A percentile compares a stretch with the other conserved stretches of the same genome.
phyloP scores from a whole-genome alignment of 2,888 invertebrate species.

The Thumatha senex region DNA sequence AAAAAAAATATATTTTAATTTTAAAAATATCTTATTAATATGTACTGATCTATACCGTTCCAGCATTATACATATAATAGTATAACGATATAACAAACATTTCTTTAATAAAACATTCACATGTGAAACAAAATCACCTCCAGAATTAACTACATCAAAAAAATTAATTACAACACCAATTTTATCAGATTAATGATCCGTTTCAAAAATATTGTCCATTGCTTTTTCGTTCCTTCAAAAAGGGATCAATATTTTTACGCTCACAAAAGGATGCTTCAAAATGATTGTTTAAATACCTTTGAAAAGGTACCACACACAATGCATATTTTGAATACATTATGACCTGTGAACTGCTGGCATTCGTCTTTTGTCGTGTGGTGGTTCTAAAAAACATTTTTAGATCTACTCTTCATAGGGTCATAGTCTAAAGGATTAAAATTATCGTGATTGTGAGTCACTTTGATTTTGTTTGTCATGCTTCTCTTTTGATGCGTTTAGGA shows the following conservation, averaged over 20 bases:
- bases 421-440: constrained; percentile 58
- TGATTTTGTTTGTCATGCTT: constrained; percentile 45
- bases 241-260: constrained; percentile 52
- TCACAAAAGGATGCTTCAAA: constrained; percentile 57
- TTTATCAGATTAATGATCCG: constrained; percentile 75
- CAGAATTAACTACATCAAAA: constrained; percentile 17
- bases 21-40: too few relatives aligned
- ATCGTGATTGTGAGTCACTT: constrained; percentile 57
- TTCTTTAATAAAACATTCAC: constrained; percentile 17
- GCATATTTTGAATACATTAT: constrained; percentile 79
- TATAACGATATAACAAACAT: too few relatives aligned
- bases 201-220: constrained; percentile 65
- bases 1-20: too few relatives aligned
- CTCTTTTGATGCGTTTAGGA: constrained; percentile 34
- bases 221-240: constrained; percentile 46
- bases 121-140: constrained; percentile 28
- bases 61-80: too few relatives aligned
- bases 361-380: constrained; percentile 45
- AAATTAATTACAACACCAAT: constrained; percentile 55
- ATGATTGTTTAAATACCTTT: constrained; percentile 66
- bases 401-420: constrained; percentile 39
- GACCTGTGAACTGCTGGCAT: constrained; percentile 53
- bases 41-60: too few relatives aligned
- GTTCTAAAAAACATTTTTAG: constrained; percentile 25
- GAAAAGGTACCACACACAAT: constrained; percentile 67